phyloP scores from a whole-genome alignment of 1,140 invertebrate species.

The Campodea augens region DNA sequence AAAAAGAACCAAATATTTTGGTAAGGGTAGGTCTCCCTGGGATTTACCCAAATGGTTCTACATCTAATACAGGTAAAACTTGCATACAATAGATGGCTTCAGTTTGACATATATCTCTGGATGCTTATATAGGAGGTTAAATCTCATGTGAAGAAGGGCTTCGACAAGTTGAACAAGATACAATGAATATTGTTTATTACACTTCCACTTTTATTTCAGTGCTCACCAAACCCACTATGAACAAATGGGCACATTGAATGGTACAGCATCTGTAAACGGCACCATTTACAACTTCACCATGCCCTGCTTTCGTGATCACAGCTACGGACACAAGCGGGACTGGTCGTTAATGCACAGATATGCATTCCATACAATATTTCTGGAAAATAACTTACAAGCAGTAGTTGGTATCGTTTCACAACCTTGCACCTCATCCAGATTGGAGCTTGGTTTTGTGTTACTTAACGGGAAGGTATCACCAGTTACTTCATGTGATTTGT shows the following conservation, averaged over 20 bases:
- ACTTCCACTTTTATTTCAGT: slow-evolving; percentile 26
- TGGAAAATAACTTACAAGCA: slow-evolving; percentile 36
- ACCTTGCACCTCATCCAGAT: slow-evolving; percentile 37
- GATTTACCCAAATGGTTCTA: no score
- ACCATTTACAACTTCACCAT: slow-evolving; percentile 26
- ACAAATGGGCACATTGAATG: slow-evolving; percentile 39
- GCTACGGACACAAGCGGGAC: slow-evolving; percentile 43
- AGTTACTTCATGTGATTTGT: slow-evolving; percentile 36
- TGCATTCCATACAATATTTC: slow-evolving; percentile 44
- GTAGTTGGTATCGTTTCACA: slow-evolving; percentile 44
- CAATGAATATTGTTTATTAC: no score
- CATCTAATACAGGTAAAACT: no score
- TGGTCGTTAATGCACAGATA: slow-evolving; percentile 51
- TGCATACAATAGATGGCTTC: no score
- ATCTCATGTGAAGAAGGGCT: no score
- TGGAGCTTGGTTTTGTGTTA: slow-evolving; percentile 42
- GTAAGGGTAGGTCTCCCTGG: no score
- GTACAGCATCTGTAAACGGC: slow-evolving; percentile 29
- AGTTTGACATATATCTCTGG: no score
- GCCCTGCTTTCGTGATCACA: slow-evolving; percentile 43
- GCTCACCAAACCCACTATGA: slow-evolving; percentile 55
- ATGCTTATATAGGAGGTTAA: no score
- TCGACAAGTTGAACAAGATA: no score
- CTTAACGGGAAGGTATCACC: slow-evolving; percentile 32
- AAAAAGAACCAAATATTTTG: no score